Evolutionary conservation across 2,797 vertebrate species (phyloP).

Genomic region (Acipenser oxyrinchus): DNA sequence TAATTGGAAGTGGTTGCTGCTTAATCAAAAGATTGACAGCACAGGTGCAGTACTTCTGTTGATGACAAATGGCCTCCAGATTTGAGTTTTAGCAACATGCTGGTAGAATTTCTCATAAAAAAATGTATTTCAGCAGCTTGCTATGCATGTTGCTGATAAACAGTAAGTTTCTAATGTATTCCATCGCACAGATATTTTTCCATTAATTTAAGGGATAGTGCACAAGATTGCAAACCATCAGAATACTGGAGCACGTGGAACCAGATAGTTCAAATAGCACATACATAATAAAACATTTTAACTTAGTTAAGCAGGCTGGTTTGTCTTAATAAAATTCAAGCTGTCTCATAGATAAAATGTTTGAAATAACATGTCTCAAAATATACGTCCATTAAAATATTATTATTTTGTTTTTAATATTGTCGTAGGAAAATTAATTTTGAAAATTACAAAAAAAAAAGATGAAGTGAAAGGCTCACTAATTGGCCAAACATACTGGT

Average conservation of each 20-base stretch:
- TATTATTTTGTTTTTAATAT: conserved; percentile 19
- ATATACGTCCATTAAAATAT: conserved; percentile 45
- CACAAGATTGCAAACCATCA: neutral
- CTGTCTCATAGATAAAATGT: conserved; percentile 22
- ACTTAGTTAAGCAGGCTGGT: neutral
- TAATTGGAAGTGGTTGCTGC: too few species aligned
- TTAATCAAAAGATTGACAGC: too few species aligned
- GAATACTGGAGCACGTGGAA: neutral
- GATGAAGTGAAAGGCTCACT: conserved; percentile 20
- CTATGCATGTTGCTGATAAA: too few species aligned
- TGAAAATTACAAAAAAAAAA: conserved; percentile 20
- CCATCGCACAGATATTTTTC: too few species aligned
- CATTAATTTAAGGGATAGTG: neutral
- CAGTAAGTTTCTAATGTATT: too few species aligned
- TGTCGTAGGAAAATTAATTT: conserved; percentile 24
- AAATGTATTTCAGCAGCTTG: too few species aligned
- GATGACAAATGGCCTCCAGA: too few species aligned
- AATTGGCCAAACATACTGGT: conserved; percentile 27
- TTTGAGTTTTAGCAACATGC: too few species aligned
- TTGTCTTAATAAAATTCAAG: conserved; percentile 46
- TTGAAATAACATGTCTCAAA: conserved; percentile 29
- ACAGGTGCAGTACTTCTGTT: too few species aligned
- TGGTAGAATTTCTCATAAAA: too few species aligned
- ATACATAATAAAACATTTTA: neutral
- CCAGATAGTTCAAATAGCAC: neutral